Evolutionary conservation across 1,140 invertebrate genomes (phyloP).

Genomic region (Trichonephila clavata): DNA sequence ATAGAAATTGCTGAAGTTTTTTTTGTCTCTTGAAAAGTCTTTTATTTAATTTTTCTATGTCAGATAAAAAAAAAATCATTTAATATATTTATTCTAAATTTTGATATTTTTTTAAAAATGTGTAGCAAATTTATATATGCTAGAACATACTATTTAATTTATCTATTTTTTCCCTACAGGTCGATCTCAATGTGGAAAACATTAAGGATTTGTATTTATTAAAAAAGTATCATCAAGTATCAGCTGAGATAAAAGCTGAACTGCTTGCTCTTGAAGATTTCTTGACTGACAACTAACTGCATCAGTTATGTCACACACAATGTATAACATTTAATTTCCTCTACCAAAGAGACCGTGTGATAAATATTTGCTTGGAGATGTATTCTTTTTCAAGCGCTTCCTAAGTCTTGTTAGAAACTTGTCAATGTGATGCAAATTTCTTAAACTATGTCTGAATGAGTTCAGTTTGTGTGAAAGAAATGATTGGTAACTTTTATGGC

Average conservation of each 20-base stretch:
- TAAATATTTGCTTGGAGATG: constrained; percentile 38
- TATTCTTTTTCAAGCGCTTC: constrained; percentile 39
- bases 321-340: not conserved
- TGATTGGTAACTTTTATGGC: constrained; percentile 30
- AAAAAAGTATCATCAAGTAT: constrained; percentile 42
- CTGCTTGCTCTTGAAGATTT: constrained; percentile 44
- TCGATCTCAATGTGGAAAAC: constrained; percentile 47
- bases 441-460: not conserved
- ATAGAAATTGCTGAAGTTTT: too few relatives aligned
- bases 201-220: constrained; percentile 65
- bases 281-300: constrained; percentile 28
- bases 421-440: not conserved
- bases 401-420: constrained; percentile 4
- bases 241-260: constrained; percentile 52
- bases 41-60: too few relatives aligned
- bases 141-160: too few relatives aligned
- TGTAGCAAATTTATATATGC: not conserved
- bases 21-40: too few relatives aligned
- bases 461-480: not conserved
- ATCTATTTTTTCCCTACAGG: not conserved
- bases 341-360: constrained; percentile 70
- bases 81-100: too few relatives aligned
- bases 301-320: not conserved
- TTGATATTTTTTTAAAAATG: too few relatives aligned
- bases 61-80: too few relatives aligned